phyloP scores from a whole-genome alignment of 2,888 invertebrate species.

The Hermaeophaga mercurialis region DNA sequence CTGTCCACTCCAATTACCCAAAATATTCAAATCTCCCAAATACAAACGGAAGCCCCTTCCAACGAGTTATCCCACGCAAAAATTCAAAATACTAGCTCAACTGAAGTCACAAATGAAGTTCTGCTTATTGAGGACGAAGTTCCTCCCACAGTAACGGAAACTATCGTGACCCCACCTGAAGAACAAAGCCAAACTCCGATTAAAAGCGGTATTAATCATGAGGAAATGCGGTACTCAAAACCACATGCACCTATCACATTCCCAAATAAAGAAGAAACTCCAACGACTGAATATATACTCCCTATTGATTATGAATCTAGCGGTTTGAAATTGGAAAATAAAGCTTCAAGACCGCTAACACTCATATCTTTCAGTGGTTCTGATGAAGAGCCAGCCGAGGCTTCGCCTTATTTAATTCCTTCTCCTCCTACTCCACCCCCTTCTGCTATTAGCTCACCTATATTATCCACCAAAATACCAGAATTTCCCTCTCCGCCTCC shows the following conservation, averaged over 20 bases:
- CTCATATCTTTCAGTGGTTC: constrained; percentile 1
- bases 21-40: no score
- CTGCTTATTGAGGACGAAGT: neutral
- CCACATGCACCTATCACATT: neutral
- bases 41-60: no score
- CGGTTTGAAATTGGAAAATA: no score
- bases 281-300: no score
- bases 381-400: constrained; percentile 8
- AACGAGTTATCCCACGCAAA: neutral
- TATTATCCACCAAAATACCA: neutral
- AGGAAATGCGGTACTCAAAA: no score
- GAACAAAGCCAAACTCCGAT: neutral
- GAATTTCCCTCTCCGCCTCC: constrained; percentile 32
- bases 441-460: constrained; percentile 13
- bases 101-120: neutral
- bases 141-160: neutral
- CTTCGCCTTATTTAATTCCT: neutral
- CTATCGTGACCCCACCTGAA: neutral
- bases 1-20: constrained; percentile 26
- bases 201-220: no score
- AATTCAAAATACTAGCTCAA: neutral
- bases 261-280: constrained; percentile 1
- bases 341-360: neutral
- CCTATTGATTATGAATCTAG: neutral
- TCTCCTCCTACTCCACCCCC: constrained; percentile 23